phyloP scores from a whole-genome alignment of 2,797 vertebrate species.

The Megaceryle alcyon region DNA sequence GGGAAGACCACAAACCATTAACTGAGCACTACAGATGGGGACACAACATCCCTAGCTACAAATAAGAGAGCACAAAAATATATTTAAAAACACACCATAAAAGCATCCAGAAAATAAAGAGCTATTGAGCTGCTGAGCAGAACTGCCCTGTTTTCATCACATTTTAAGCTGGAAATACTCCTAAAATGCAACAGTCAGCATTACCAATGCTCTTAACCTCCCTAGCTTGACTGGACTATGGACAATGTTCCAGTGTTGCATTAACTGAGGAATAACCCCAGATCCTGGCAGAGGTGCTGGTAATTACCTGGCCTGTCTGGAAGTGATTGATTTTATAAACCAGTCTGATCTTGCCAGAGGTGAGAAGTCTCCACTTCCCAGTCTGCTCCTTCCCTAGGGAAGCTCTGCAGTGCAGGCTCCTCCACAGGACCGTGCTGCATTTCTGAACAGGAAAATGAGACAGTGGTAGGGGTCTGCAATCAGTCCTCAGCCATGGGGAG shows the following conservation, averaged over 20 bases:
- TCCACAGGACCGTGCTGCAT: not conserved
- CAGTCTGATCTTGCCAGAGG: not conserved
- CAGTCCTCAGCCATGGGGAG: not conserved
- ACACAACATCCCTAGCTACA: not conserved
- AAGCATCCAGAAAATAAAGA: not conserved
- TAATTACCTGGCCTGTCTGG: not conserved
- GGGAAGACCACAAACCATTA: not conserved
- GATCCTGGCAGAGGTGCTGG: not conserved
- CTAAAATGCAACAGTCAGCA: not conserved
- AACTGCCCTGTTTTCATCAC: not conserved
- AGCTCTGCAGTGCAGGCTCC: not conserved
- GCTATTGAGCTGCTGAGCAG: not conserved
- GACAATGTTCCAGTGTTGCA: not conserved
- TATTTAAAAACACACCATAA: not conserved
- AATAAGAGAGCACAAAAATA: not conserved
- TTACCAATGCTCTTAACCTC: not conserved
- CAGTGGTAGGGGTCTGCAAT: not conserved
- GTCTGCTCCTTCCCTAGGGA: not conserved
- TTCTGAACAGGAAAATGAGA: not conserved
- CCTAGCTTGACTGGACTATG: not conserved
- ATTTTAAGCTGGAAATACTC: not conserved
- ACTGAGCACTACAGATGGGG: not conserved
- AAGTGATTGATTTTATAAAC: slow-evolving; percentile 7
- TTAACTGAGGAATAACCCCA: not conserved
- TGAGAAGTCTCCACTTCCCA: not conserved